Conservation (phyloP, 2,888 invertebrate species). For the Strigamia transsilvanica region DNA sequence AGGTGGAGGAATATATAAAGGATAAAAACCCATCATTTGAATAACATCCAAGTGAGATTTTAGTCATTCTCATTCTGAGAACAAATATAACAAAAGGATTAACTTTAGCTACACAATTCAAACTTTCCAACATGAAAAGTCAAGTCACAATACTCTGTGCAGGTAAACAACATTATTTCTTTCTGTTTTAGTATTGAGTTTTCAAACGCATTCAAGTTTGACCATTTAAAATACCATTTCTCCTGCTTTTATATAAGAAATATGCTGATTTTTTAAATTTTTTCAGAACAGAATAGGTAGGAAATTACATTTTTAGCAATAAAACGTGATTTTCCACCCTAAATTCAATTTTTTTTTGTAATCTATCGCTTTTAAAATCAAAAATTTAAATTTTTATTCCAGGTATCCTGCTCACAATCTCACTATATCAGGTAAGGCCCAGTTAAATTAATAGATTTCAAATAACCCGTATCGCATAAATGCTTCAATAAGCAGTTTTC, state of each 20-base stretch:
- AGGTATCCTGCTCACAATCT: conserved; percentile 9
- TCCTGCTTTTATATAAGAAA: no score
- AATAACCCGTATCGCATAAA: conserved; percentile 20
- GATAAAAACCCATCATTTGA: conserved; percentile 36
- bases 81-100: conserved; percentile 1
- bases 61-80: not conserved
- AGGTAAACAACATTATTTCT: not conserved
- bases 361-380: not conserved
- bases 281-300: no score
- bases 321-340: no score
- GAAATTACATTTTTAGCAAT: no score
- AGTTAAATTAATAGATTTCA: not conserved
- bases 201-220: no score
- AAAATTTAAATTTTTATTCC: not conserved
- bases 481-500: conserved; percentile 3
- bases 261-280: no score
- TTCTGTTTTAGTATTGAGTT: not conserved
- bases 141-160: not conserved
- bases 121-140: conserved; percentile 9
- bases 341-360: not conserved
- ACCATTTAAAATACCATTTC: no score
- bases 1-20: not conserved
- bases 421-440: conserved; percentile 14
- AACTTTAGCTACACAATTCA: not conserved
- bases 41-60: not conserved